A percentile compares a stretch with the other conserved stretches of the same genome.
phyloP scores from a whole-genome alignment of 30 jellyfish, hydroid and myxozoan genomes.

The Hydractinia symbiolongicarpus region DNA sequence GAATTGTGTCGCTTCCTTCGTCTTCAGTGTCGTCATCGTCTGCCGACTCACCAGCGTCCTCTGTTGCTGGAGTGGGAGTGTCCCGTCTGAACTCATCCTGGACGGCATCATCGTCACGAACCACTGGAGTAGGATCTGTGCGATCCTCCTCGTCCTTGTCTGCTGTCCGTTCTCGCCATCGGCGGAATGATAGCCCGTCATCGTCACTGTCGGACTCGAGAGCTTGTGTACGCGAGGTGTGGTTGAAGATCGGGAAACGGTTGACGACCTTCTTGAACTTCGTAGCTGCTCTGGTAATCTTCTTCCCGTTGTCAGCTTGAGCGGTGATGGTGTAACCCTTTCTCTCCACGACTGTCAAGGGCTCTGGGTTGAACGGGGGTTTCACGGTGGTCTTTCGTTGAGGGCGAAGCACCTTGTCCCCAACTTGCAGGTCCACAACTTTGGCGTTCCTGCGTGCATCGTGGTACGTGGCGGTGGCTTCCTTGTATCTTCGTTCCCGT shows the following conservation, averaged over 20 bases:
- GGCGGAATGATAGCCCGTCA: background rate
- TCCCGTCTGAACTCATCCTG: background rate
- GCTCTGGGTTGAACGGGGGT: slow-evolving; percentile 1
- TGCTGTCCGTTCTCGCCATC: too few relatives aligned
- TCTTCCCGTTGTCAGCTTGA: background rate
- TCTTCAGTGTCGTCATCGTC: too few relatives aligned
- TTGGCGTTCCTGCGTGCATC: background rate
- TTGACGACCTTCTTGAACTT: background rate
- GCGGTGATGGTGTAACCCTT: slow-evolving; percentile 7
- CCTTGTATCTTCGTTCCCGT: slow-evolving; percentile 11
- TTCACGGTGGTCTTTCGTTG: slow-evolving; percentile 9
- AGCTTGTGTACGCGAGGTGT: background rate
- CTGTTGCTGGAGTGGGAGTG: too few relatives aligned
- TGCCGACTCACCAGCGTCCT: too few relatives aligned
- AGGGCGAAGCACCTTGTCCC: slow-evolving; percentile 12
- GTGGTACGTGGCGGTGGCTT: too few relatives aligned
- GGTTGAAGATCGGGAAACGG: background rate
- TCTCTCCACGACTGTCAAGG: slow-evolving; percentile 1
- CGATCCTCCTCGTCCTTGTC: too few relatives aligned
- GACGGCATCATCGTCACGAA: too few relatives aligned
- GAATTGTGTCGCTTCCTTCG: too few relatives aligned
- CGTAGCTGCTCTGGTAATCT: background rate
- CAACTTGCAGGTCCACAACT: background rate
- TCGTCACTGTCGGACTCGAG: background rate
- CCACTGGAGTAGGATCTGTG: too few relatives aligned